Base-by-base conservation (phyloP, 2,888 invertebrate genomes). In the Eulithis prunata region DNA sequence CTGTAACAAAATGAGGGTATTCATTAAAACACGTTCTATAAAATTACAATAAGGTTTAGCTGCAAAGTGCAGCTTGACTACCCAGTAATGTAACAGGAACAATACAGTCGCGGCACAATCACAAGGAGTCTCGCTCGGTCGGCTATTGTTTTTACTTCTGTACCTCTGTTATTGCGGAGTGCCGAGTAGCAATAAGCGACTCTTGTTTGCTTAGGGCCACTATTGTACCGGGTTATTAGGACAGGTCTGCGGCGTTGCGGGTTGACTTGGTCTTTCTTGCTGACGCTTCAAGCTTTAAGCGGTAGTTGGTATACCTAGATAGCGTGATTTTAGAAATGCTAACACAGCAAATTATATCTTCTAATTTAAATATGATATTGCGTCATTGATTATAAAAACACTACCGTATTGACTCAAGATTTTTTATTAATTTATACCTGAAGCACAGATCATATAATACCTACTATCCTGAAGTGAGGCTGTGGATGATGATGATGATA, bases 181-280 rank as follows among this genome's bases (percentile, higher is more conserved):
- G 86, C 82, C 79, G 86, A 86, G 87, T 84, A 84, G 90, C 89
- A 90, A 90, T 90, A 90, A 90, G 87, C 87, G 83, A 79, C 83
- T 83, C 82, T 80, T 88, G 90, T 90, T 89, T 87, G 86, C 83
- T 84, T 82, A 84, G 86, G 81, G 85, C 86, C 83, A 88, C 88
- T 87, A 88, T 90, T 90, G 90, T 89, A 82, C 77, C 81, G 76
- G 82, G 86, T 90, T 91, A 90, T 89, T 90, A 89, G 89, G 85
- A 84, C 85, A 85, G 85, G 83, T 84, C 81, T 78, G 80, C 80
- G 78, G 81, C 75, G 67, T 52, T 67, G 55, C 68, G 76, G 80
- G 82, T 84, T 84, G 78, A 80, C 78, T 75, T 73, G 73, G 74
- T 77, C 76, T 79, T 81, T 79, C 78, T 78, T 77, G 75, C 75